Evolutionary conservation across 2,888 invertebrate genomes (phyloP).

Genomic region (Amorpha juglandis): DNA sequence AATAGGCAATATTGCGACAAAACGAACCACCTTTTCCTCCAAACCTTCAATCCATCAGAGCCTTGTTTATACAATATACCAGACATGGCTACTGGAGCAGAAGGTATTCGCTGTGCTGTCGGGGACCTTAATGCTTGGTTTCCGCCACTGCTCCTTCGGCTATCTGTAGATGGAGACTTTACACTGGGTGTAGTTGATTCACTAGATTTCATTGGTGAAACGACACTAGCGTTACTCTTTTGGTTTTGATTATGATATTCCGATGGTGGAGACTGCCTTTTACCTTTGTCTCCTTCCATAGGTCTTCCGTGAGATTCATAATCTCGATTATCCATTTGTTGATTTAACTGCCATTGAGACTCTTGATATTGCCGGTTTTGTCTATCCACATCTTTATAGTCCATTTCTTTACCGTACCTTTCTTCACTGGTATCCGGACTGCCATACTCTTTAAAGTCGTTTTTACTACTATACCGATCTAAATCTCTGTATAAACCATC

Average conservation of each 20-base stretch:
- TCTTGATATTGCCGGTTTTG: conserved; percentile 71
- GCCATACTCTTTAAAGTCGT: conserved; percentile 72
- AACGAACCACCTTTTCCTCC: conserved; percentile 98
- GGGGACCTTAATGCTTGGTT: conserved; percentile 90
- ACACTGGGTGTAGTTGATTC: conserved; percentile 77
- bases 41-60: conserved; percentile 95
- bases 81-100: conserved; percentile 92
- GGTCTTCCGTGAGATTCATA: conserved; percentile 64
- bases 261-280: conserved; percentile 65
- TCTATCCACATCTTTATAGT: conserved; percentile 70
- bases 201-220: conserved; percentile 79
- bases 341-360: conserved; percentile 71
- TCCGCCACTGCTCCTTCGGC: conserved; percentile 78
- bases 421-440: conserved; percentile 75
- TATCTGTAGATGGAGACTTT: conserved; percentile 80
- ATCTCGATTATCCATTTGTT: conserved; percentile 65
- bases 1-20: conserved; percentile 96
- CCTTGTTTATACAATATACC: conserved; percentile 97
- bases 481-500: conserved; percentile 77
- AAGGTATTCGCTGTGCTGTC: conserved; percentile 91
- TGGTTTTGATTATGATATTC: conserved; percentile 65
- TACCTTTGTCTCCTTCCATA: conserved; percentile 63
- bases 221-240: conserved; percentile 58
- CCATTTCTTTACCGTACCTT: conserved; percentile 69
- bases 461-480: conserved; percentile 76